phyloP scores from a whole-genome alignment of 2,888 invertebrate genomes.

The Drosophila borborema region DNA sequence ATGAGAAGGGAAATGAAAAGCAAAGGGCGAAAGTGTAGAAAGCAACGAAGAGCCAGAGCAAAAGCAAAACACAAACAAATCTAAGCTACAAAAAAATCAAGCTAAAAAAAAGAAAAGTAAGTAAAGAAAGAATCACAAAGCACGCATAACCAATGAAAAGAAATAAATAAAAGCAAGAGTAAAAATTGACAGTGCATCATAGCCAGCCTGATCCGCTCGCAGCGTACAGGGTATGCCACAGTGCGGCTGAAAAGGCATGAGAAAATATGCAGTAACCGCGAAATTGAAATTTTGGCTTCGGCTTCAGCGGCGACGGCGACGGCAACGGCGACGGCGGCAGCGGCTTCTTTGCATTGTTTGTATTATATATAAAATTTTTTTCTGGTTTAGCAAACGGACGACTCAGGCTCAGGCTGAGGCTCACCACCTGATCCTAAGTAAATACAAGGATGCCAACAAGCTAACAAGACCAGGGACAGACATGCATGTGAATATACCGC shows the following conservation, averaged over 20 bases:
- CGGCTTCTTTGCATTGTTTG: conserved; percentile 77
- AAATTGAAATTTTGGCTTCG: conserved; percentile 78
- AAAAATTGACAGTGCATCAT: neutral
- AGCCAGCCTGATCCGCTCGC: neutral
- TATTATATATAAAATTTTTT: conserved; percentile 7
- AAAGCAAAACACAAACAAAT: neutral
- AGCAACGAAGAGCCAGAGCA: neutral
- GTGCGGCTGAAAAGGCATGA: conserved; percentile 54
- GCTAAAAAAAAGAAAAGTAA: neutral
- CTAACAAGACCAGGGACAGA: conserved; percentile 33
- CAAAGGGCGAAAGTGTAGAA: neutral
- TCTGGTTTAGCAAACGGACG: conserved; percentile 25
- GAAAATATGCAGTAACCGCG: conserved; percentile 81
- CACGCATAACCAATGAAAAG: neutral
- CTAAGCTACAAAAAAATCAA: neutral
- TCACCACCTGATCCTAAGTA: conserved; percentile 84
- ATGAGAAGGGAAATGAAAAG: no score
- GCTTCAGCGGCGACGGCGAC: conserved; percentile 42
- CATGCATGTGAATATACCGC: conserved; percentile 63
- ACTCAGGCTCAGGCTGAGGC: conserved; percentile 11
- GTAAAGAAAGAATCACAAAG: neutral
- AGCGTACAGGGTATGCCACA: conserved; percentile 33
- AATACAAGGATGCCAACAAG: conserved; percentile 70
- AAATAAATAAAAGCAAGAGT: neutral
- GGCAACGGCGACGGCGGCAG: conserved; percentile 15